Conservation (phyloP, 2,113 vertebrate species). For the Notarius quadriscutis region DNA sequence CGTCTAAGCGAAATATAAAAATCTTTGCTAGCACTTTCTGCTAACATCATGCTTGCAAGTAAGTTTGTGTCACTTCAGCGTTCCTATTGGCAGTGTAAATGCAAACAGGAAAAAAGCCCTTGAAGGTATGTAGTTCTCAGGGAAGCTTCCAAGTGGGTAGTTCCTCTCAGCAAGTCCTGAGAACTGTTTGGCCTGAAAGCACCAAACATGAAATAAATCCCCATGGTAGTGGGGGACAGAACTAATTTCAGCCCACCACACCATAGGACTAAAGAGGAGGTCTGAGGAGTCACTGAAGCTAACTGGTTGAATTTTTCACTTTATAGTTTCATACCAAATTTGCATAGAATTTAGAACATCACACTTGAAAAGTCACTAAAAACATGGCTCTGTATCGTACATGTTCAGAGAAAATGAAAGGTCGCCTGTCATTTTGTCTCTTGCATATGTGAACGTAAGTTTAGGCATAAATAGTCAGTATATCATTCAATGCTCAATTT, state of each 20-base stretch:
- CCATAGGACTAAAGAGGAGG: background rate
- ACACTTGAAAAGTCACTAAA: no score
- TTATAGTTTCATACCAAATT: background rate
- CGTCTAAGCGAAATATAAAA: no score
- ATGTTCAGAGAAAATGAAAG: background rate
- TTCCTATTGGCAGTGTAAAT: no score
- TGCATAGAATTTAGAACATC: background rate
- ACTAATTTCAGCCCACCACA: background rate
- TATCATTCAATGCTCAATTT: slow-evolving; percentile 11
- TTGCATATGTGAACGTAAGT: background rate
- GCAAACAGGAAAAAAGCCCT: no score
- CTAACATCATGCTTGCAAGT: no score
- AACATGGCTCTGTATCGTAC: background rate
- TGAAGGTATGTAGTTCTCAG: no score
- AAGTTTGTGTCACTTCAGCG: no score
- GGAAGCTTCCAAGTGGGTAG: no score
- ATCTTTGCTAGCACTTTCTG: no score
- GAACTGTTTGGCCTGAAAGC: no score
- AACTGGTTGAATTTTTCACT: background rate
- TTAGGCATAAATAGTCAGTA: slow-evolving; percentile 32
- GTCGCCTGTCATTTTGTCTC: background rate
- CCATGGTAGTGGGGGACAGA: no score
- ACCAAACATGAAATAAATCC: background rate
- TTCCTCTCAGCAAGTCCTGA: no score
- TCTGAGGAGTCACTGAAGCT: background rate